phyloP scores from a whole-genome alignment of 2,888 invertebrate genomes.

The Diogma glabrata region DNA sequence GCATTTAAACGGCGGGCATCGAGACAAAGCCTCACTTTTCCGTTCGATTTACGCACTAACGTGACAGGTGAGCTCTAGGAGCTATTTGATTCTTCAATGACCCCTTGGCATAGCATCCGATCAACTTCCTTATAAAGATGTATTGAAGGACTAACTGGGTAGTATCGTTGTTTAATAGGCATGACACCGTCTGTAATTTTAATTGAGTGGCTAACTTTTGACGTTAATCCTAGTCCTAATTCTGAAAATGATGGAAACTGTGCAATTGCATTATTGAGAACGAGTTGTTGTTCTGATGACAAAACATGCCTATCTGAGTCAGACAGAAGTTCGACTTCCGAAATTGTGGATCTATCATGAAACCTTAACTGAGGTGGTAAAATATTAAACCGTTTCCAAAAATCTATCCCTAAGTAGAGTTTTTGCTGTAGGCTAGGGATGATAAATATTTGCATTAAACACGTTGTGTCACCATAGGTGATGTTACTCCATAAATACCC shows the following conservation, averaged over 20 bases:
- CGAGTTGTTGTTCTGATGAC: background rate
- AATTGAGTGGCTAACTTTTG: background rate
- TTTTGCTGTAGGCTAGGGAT: too few relatives aligned
- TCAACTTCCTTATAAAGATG: slow-evolving; percentile 18
- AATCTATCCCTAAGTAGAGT: too few relatives aligned
- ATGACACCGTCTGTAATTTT: slow-evolving; percentile 13
- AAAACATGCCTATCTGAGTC: background rate
- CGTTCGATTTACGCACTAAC: slow-evolving; percentile 21
- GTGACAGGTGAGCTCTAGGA: slow-evolving; percentile 25
- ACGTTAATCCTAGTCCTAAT: background rate
- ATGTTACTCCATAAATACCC: too few relatives aligned
- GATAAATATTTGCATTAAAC: too few relatives aligned
- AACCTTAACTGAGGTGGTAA: too few relatives aligned
- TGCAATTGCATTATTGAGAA: background rate
- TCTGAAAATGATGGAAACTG: background rate
- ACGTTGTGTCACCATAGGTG: too few relatives aligned
- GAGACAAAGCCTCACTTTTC: slow-evolving; percentile 22
- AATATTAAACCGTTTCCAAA: too few relatives aligned
- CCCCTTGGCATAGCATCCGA: slow-evolving; percentile 19
- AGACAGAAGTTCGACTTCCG: too few relatives aligned
- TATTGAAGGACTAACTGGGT: slow-evolving; percentile 17
- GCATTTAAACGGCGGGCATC: slow-evolving; percentile 24
- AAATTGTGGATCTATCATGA: too few relatives aligned
- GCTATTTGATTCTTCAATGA: slow-evolving; percentile 26
- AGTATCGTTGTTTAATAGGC: too few relatives aligned